Base-by-base conservation (phyloP, 1,140 invertebrate species). In the Atta texana region DNA sequence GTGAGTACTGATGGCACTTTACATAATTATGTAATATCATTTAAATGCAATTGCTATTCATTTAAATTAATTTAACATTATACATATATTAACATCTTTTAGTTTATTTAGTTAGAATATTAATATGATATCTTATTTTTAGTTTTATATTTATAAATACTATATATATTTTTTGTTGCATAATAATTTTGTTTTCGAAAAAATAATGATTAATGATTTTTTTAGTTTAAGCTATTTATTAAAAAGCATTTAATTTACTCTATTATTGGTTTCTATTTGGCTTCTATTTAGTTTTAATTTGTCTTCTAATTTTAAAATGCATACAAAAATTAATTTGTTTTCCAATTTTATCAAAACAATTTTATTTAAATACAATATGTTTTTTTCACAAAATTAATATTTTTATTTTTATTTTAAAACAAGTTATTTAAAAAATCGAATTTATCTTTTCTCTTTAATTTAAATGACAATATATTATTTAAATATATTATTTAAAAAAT, bases 1-100 rank as follows among this genome's bases (percentile, higher is more conserved):
- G 64, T n/a, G 1, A 68, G 34, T 68, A 68, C 64, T 68, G n/a
- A 68, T 68, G 34, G 34, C 34, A 68, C 64, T 68, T 68, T 68
- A 68, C n/a, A 68, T 68, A 68, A 68, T 44, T 68, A n/a, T 34
- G 12, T 44, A 21, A 34, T 39, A 44, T 63, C 18, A 68, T 44
- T 39, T 21, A 68, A 68, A 3, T 68, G 10, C 1, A 8, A 12
- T 68, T n/a, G 10, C 10, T 21, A 68, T 44, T 68, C 1, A 64
- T 34, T 64, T 14, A 68, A 68, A 44, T 68, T 44, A 39, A 21
- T 44, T 34, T 34, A 34, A 34, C 6, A 34, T 34, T 34, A 34
- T 34, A 31, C 31, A 31, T 31, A 6, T 34, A 44, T 12, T 68
- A 3, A 5, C 2, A 44, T 12, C 4, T 68, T 63, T 66, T 44